These are phyloP conservation scores for Stichodactyla helianthus DNA, from an alignment of 64 coral and sea anemone genomes.

Conservation along the genomic window DNA sequence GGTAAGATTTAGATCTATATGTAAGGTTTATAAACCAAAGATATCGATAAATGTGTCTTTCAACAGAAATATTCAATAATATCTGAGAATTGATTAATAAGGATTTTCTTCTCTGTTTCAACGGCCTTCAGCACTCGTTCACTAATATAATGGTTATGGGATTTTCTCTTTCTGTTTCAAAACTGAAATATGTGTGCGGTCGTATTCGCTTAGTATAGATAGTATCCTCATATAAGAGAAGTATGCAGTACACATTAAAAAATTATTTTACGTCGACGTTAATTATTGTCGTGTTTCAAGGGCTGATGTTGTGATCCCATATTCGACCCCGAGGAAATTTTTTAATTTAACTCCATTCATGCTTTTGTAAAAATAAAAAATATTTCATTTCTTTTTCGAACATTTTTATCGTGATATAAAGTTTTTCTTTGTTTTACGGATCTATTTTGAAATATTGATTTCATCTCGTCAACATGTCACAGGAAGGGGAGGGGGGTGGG, in stretches of 20 bases:
- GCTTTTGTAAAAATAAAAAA: neutral
- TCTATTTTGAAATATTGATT: neutral
- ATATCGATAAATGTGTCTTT: neutral
- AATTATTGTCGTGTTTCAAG: too few relatives aligned
- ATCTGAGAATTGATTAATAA: neutral
- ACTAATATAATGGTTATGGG: neutral
- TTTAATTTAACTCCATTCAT: neutral
- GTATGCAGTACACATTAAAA: too few relatives aligned
- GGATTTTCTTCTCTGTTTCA: neutral
- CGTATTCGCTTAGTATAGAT: neutral
- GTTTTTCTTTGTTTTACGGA: neutral
- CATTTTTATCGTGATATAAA: neutral
- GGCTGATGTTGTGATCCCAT: too few relatives aligned
- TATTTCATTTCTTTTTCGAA: neutral
- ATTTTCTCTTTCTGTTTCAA: neutral
- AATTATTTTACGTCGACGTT: too few relatives aligned
- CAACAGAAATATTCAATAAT: neutral
- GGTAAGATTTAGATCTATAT: constrained; percentile 40
- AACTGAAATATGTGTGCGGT: neutral
- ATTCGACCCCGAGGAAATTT: neutral
- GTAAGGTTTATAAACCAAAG: neutral
- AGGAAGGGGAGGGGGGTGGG: neutral
- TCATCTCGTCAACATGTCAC: neutral
- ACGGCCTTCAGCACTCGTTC: neutral
- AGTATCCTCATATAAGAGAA: neutral